phyloP scores from a whole-genome alignment of 2,113 vertebrate genomes.

The Prunella himalayana region DNA sequence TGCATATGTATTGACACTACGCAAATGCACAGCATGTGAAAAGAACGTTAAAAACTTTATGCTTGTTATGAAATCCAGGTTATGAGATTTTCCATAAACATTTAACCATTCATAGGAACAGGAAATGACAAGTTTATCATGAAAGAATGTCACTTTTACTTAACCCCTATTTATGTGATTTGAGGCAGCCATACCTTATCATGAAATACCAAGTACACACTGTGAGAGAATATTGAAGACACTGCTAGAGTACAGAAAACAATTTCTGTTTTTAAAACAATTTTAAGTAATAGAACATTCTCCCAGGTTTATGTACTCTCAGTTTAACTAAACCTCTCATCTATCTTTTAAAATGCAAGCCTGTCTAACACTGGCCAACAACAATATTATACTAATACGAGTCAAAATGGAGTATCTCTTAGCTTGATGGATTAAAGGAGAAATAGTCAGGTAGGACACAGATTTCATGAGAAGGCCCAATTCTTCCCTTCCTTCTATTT shows the following conservation, averaged over 20 bases:
- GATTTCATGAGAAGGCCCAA: not conserved
- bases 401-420: not conserved
- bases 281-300: not conserved
- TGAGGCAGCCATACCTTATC: not conserved
- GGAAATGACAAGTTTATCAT: not conserved
- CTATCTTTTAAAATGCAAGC: not conserved
- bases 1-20: not conserved
- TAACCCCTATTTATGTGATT: not conserved
- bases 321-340: constrained; percentile 18
- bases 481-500: not conserved
- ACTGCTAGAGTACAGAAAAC: not conserved
- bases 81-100: not conserved
- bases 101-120: not conserved
- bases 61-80: not conserved
- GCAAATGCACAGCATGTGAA: not conserved
- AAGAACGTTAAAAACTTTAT: not conserved
- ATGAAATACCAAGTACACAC: not conserved
- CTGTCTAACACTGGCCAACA: not conserved
- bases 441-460: not conserved
- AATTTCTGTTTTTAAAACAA: constrained; percentile 19
- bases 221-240: not conserved
- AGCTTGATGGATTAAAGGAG: not conserved
- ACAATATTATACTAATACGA: not conserved
- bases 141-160: not conserved
- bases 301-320: not conserved